These are phyloP conservation scores for Coluber constrictor DNA, from an alignment of 2,797 vertebrate species.

Conservation along the genomic window DNA sequence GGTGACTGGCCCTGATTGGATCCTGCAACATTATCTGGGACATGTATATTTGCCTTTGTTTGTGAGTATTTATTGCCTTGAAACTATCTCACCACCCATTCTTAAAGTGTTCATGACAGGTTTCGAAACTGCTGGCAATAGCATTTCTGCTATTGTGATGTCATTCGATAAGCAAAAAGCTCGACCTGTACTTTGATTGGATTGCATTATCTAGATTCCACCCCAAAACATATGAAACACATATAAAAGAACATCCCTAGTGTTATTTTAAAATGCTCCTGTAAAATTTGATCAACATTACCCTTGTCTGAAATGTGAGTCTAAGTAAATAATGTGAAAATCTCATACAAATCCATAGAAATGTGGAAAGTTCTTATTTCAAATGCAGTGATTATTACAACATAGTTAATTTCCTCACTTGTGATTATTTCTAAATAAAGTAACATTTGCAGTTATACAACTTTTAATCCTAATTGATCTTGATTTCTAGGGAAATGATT, in stretches of 20 bases:
- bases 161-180: neutral
- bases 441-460: neutral
- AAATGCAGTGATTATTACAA: neutral
- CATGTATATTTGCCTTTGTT: neutral
- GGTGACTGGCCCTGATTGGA: neutral
- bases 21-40: neutral
- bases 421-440: neutral
- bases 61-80: neutral
- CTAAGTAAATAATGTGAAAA: neutral
- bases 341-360: neutral
- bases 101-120: neutral
- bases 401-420: slow-evolving; percentile 1
- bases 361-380: neutral
- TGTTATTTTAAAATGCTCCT: neutral
- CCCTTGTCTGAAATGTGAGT: neutral
- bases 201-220: neutral
- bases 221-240: neutral
- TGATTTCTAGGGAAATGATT: slow-evolving; percentile 4
- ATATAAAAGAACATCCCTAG: neutral
- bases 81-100: neutral
- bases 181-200: neutral
- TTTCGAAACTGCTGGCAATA: neutral
- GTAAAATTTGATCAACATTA: neutral
- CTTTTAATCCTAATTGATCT: neutral
- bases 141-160: neutral